These are phyloP conservation scores for Baronia brevicornis DNA, from an alignment of 2,888 invertebrate genomes.

Conservation along the genomic window DNA sequence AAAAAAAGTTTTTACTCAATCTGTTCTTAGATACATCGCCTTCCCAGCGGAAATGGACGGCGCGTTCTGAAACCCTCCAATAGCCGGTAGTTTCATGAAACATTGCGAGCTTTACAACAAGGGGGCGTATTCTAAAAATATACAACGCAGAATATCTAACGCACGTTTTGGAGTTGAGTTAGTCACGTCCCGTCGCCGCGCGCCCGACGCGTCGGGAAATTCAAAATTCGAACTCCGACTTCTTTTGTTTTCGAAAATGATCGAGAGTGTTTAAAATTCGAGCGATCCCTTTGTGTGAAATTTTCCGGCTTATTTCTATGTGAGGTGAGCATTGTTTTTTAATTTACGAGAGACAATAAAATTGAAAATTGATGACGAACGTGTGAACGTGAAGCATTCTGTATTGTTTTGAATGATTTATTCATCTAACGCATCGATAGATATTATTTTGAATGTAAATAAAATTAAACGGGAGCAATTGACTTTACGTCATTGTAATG, in stretches of 20 bases:
- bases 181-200: conserved; percentile 45
- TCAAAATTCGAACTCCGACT: conserved; percentile 28
- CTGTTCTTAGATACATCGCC: conserved; percentile 4
- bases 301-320: conserved; percentile 13
- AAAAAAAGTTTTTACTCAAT: background rate
- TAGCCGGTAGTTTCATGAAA: conserved; percentile 7
- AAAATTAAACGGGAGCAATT: too few species aligned
- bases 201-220: conserved; percentile 26
- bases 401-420: background rate
- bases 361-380: conserved; percentile 1
- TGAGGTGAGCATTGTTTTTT: conserved; percentile 12
- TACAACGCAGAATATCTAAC: conserved; percentile 38
- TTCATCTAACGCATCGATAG: too few species aligned
- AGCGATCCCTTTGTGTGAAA: conserved; percentile 9
- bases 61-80: conserved; percentile 5
- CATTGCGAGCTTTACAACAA: conserved; percentile 30
- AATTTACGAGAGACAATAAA: background rate
- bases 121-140: conserved; percentile 74
- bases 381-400: conserved; percentile 4
- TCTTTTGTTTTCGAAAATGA: conserved; percentile 28
- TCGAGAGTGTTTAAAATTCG: conserved; percentile 19
- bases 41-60: conserved; percentile 6
- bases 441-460: too few species aligned
- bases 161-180: conserved; percentile 40
- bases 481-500: conserved; percentile 10